Percentiles rank a stretch among this genome's conserved stretches.
These are phyloP conservation scores for Apaloderma vittatum DNA, from an alignment of 2,113 vertebrate species.

Conservation along the genomic window DNA sequence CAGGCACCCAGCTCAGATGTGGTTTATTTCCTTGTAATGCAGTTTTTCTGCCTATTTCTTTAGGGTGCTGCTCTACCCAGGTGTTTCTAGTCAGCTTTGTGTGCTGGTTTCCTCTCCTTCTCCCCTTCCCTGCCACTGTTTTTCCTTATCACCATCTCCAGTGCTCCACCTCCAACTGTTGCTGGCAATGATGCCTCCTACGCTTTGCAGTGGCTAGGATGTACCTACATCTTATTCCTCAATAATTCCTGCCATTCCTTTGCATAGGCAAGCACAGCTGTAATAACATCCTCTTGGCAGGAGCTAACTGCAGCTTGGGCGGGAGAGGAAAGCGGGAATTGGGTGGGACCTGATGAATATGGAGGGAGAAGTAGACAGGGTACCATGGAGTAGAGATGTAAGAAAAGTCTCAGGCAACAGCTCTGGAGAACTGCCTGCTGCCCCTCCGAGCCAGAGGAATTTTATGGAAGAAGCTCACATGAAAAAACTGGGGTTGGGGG, in stretches of 20 bases:
- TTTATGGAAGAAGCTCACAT: neutral
- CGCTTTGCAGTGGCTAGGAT: neutral
- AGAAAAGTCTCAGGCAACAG: neutral
- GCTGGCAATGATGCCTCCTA: neutral
- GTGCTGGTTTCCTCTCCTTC: neutral
- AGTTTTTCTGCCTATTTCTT: neutral
- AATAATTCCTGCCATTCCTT: neutral
- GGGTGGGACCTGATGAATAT: neutral
- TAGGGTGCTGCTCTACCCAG: neutral
- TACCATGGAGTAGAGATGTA: neutral
- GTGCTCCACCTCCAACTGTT: neutral
- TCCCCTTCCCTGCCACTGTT: neutral
- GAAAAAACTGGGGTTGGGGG: neutral
- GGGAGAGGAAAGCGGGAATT: neutral
- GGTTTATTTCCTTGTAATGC: neutral
- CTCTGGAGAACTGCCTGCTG: neutral
- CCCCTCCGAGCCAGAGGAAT: neutral
- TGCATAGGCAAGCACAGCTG: neutral
- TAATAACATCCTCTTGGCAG: neutral
- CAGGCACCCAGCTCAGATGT: neutral
- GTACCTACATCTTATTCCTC: neutral
- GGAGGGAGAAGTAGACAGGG: neutral
- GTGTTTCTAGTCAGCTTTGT: neutral
- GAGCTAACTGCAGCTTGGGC: neutral
- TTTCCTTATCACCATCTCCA: neutral